These are phyloP conservation scores for Astropecten irregularis DNA, from an alignment of 53 echinoderm and acorn worm species.

Conservation along the genomic window DNA sequence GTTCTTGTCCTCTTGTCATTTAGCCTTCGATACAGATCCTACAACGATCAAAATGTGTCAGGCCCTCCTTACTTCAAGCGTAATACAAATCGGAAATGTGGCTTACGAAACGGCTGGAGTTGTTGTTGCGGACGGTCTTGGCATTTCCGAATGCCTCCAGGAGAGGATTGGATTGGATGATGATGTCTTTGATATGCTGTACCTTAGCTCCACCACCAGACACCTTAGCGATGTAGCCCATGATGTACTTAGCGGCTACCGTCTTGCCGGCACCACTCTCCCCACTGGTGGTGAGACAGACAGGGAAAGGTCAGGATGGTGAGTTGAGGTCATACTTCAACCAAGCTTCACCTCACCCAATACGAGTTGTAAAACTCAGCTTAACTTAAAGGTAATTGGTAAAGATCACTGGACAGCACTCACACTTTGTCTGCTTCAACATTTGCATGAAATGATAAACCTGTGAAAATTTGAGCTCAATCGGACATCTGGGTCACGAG, in stretches of 20 bases:
- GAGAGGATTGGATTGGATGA: slow-evolving; percentile 99
- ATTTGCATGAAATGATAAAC: too few relatives aligned
- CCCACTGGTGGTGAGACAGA: slow-evolving; percentile 63
- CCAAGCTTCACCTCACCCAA: background rate
- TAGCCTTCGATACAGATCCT: too few relatives aligned
- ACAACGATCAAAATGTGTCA: too few relatives aligned
- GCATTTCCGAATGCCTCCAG: slow-evolving; percentile 98
- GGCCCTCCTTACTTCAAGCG: too few relatives aligned
- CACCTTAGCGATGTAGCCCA: slow-evolving; percentile 96
- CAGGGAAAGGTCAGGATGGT: background rate
- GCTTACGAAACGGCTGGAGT: slow-evolving; percentile 99
- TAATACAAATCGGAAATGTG: too few relatives aligned
- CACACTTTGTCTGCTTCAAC: too few relatives aligned
- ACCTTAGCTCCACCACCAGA: slow-evolving; percentile 93
- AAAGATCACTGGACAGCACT: too few relatives aligned
- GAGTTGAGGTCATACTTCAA: background rate
- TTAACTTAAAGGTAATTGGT: too few relatives aligned
- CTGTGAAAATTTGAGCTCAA: too few relatives aligned
- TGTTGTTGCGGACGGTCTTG: slow-evolving; percentile 99
- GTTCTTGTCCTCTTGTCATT: too few relatives aligned
- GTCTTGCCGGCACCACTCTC: slow-evolving; percentile 99
- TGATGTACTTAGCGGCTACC: slow-evolving; percentile 98
- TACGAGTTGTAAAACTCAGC: too few relatives aligned
- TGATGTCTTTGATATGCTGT: slow-evolving; percentile 98
- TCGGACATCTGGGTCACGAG: too few relatives aligned